Evolutionary conservation across 2,888 invertebrate species (phyloP).

Genomic region (Ceriagrion tenellum): DNA sequence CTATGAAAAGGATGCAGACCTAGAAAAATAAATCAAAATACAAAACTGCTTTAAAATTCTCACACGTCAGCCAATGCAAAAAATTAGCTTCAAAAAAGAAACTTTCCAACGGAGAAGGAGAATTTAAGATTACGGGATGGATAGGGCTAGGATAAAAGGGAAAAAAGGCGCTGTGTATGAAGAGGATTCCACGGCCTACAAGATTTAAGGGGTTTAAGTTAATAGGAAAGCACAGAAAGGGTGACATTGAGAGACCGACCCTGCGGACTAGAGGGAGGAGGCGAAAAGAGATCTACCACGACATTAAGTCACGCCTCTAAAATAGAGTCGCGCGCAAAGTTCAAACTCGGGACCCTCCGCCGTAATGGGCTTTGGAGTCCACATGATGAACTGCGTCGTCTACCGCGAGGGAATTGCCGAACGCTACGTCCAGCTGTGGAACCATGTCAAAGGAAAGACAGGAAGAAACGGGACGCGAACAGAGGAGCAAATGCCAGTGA

Average conservation of each 20-base stretch:
- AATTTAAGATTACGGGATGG: neutral
- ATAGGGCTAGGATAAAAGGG: neutral
- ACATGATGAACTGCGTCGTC: conserved; percentile 36
- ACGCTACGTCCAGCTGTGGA: neutral
- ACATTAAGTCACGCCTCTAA: conserved; percentile 61
- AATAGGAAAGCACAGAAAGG: neutral
- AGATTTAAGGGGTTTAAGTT: neutral
- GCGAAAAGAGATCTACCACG: neutral
- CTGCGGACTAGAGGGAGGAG: neutral
- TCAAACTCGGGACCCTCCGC: conserved; percentile 47
- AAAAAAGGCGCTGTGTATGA: neutral
- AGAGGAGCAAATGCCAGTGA: neutral
- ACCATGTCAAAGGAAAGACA: neutral
- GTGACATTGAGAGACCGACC: neutral
- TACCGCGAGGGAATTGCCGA: conserved; percentile 7
- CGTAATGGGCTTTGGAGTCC: conserved; percentile 39
- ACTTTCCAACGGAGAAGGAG: neutral
- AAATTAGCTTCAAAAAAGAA: neutral
- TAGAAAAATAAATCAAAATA: neutral
- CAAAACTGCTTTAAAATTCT: neutral
- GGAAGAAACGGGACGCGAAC: neutral
- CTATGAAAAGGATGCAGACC: neutral
- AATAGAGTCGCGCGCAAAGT: conserved; percentile 58
- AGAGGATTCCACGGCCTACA: neutral
- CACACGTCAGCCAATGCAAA: neutral